Percentiles rank a stretch among this genome's conserved stretches.
phyloP scores from a whole-genome alignment of 2,113 vertebrate genomes.

The Micromys minutus region DNA sequence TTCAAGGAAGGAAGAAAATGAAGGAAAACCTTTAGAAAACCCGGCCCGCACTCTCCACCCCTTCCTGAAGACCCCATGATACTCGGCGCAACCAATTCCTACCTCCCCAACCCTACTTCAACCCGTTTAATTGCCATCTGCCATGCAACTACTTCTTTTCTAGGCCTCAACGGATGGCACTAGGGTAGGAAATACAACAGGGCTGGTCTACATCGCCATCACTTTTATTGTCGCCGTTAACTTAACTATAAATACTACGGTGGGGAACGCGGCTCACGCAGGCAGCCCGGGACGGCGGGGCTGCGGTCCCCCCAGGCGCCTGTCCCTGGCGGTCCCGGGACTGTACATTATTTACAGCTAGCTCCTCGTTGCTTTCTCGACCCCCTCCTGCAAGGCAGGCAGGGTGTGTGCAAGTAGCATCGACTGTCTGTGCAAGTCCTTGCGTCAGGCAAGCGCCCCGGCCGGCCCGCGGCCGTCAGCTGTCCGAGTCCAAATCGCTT shows the following conservation, averaged over 20 bases:
- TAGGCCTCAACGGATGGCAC: background rate
- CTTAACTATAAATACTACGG: slow-evolving; percentile 82
- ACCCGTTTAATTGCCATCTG: background rate
- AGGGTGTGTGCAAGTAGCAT: slow-evolving; percentile 89
- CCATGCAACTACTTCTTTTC: background rate
- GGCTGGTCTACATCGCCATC: slow-evolving; percentile 57
- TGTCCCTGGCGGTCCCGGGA: background rate
- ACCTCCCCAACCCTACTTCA: background rate
- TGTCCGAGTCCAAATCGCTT: slow-evolving; percentile 97
- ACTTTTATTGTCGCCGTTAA: slow-evolving; percentile 81
- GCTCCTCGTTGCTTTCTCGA: slow-evolving; percentile 52
- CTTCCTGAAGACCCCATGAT: background rate
- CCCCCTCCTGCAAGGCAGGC: slow-evolving; percentile 85
- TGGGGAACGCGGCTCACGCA: background rate
- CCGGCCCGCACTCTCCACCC: background rate
- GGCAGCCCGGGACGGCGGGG: background rate
- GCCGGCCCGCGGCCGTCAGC: slow-evolving; percentile 88
- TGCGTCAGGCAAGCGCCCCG: slow-evolving; percentile 70
- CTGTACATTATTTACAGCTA: slow-evolving; percentile 90
- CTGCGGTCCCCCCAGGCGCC: background rate
- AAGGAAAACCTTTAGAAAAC: background rate
- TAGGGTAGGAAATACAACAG: slow-evolving; percentile 26
- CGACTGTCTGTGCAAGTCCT: slow-evolving; percentile 82
- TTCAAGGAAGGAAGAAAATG: background rate
- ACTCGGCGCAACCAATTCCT: too few relatives aligned